Base-by-base conservation (phyloP, 2,888 invertebrate genomes). In the Listrodromus nycthemerus region DNA sequence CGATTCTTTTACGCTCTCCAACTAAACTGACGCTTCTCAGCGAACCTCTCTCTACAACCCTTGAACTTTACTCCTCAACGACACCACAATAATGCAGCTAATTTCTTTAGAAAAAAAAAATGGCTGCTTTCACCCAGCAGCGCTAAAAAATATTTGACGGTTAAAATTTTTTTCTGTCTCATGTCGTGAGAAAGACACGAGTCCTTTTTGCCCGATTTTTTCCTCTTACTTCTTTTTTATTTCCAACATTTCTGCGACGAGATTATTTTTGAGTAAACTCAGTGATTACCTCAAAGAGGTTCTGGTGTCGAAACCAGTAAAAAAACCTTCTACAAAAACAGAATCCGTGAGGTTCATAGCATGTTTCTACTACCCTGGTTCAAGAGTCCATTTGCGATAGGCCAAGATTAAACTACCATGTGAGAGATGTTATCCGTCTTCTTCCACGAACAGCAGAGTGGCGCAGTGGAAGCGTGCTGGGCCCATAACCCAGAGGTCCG, bases 361-460 rank as follows among this genome's bases (percentile, higher is more conserved):
- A 37, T 37, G 37, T 45, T 45, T 16, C 16, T 16, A 45, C 41
- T 16, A 45, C 16, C 13, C 13, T 45, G 41, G 41, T 16, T 45
- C 16, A 45, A 16, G 41, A 45, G 41, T 16, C 41, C 13, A 45
- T 16, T 4, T 16, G 16, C 16, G 41, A 45, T 45, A 45, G 13
- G 3, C 16, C 13, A 45, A 45, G 41, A 45, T 45, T 45, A 45
- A 45, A 45, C 41, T 16, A 45, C 13, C 16, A 45, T 45, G 41
- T 16, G 41, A 45, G 41, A 2, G 16, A 45, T 45, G 41, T 45
- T 16, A 16, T 45, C 41, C 0, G 4, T 16, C 13, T 3, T 45
- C 1, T 5, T 8, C 4, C 41, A 80, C 79, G n/a, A 52, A 70
- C 55, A 87, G 86, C 85, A 86, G 92, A 91, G 92, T 91, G 92